Percentiles rank a stretch among this genome's conserved stretches.
phyloP scores from a whole-genome alignment of 1,140 invertebrate species.

The Drosophila truncata region DNA sequence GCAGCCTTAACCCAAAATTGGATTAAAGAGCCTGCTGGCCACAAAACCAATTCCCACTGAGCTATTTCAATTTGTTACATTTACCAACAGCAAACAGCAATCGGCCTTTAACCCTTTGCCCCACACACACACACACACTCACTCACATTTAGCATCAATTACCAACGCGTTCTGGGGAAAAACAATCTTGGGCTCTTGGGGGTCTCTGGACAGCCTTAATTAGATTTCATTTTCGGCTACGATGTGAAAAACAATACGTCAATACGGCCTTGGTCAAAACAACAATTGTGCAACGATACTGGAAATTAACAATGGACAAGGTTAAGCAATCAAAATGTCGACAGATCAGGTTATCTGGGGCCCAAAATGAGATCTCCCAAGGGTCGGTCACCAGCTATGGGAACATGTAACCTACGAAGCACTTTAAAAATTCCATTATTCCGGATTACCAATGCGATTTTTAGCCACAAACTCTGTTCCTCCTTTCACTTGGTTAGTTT shows the following conservation, averaged over 20 bases:
- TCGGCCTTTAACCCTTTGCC: slow-evolving; percentile 3
- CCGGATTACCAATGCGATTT: slow-evolving; percentile 16
- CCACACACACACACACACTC: neutral
- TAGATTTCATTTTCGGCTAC: slow-evolving; percentile 63
- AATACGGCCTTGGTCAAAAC: slow-evolving; percentile 15
- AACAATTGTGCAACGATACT: slow-evolving; percentile 18
- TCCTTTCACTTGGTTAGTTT: slow-evolving; percentile 41
- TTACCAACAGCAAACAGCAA: slow-evolving; percentile 47
- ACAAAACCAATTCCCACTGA: slow-evolving; percentile 47
- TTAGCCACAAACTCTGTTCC: slow-evolving; percentile 3
- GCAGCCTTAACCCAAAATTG: slow-evolving; percentile 52
- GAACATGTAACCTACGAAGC: neutral
- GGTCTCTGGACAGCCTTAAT: slow-evolving; percentile 43
- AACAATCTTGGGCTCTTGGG: slow-evolving; percentile 35
- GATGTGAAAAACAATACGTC: slow-evolving; percentile 53
- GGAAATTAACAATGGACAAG: slow-evolving; percentile 48
- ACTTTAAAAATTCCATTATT: slow-evolving; percentile 46
- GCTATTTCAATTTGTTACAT: slow-evolving; percentile 65
- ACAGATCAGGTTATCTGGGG: slow-evolving; percentile 10
- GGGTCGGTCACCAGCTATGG: neutral
- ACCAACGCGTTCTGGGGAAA: slow-evolving; percentile 18
- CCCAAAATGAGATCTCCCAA: neutral
- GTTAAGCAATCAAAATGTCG: slow-evolving; percentile 29
- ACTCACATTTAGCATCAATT: slow-evolving; percentile 32
- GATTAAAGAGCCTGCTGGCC: slow-evolving; percentile 21